Conservation (phyloP, 2,797 vertebrate genomes). For the Epinephelus coioides region DNA sequence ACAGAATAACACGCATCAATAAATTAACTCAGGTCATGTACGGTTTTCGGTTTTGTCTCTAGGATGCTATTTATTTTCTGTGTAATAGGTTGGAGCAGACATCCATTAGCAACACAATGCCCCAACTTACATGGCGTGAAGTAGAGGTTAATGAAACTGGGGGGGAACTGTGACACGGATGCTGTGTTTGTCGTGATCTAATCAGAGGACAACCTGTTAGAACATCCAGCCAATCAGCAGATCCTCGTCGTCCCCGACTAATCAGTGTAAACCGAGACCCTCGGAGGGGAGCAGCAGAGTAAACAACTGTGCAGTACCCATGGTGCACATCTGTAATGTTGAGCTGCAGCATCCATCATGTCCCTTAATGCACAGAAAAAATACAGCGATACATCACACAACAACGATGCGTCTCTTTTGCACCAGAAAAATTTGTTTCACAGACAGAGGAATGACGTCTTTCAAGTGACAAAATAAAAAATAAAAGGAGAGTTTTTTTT, state of each 20-base stretch:
- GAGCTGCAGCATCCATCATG: slow-evolving; percentile 29
- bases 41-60: slow-evolving; percentile 33
- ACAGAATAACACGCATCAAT: slow-evolving; percentile 58
- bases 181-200: slow-evolving; percentile 57
- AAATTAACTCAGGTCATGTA: slow-evolving; percentile 69
- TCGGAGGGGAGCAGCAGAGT: slow-evolving; percentile 43
- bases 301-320: slow-evolving; percentile 60
- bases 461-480: slow-evolving; percentile 76
- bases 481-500: slow-evolving; percentile 45
- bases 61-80: slow-evolving; percentile 39
- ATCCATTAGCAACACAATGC: slow-evolving; percentile 64
- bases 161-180: slow-evolving; percentile 32
- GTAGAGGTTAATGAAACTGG: slow-evolving; percentile 36
- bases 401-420: slow-evolving; percentile 68
- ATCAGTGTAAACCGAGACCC: slow-evolving; percentile 66
- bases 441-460: slow-evolving; percentile 76
- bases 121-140: slow-evolving; percentile 43
- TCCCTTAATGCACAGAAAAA: slow-evolving; percentile 70
- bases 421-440: slow-evolving; percentile 61
- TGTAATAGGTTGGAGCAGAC: slow-evolving; percentile 68
- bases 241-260: slow-evolving; percentile 31
- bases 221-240: slow-evolving; percentile 55
- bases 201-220: slow-evolving; percentile 60
- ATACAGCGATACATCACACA: slow-evolving; percentile 80
- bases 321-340: slow-evolving; percentile 47